These are phyloP conservation scores for Clarias macrocephalus DNA, from an alignment of 2,113 vertebrate genomes.

Conservation along the genomic window DNA sequence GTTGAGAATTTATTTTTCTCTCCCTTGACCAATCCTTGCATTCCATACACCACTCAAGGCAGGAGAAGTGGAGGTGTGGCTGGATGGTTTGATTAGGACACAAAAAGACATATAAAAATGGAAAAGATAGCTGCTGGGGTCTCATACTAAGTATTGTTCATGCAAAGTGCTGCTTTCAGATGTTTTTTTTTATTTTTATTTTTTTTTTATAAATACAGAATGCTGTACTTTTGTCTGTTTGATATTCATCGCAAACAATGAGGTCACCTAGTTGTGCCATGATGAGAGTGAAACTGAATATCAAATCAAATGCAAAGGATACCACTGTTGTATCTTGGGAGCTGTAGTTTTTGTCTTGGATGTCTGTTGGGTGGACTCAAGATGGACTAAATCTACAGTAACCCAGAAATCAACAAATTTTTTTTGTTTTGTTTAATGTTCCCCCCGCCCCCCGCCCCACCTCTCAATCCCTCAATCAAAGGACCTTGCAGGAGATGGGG, in stretches of 20 bases:
- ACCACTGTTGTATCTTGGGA: conserved; percentile 39
- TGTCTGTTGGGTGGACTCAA: conserved; percentile 40
- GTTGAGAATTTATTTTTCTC: conserved; percentile 46
- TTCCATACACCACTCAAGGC: conserved; percentile 60
- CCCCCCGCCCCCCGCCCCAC: too few relatives aligned
- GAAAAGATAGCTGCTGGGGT: conserved; percentile 66
- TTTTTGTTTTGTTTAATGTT: background rate
- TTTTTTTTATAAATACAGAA: conserved; percentile 55
- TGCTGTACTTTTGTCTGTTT: conserved; percentile 62
- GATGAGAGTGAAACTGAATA: conserved; percentile 54
- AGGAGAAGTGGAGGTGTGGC: conserved; percentile 35
- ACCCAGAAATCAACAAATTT: conserved; percentile 22
- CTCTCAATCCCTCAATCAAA: conserved; percentile 14
- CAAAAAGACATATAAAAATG: conserved; percentile 37
- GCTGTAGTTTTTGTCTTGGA: conserved; percentile 34
- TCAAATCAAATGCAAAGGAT: conserved; percentile 44
- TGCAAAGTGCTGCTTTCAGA: conserved; percentile 64
- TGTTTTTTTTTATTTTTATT: conserved; percentile 18
- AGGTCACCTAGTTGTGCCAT: conserved; percentile 53
- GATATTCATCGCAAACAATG: conserved; percentile 42
- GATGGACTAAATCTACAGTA: conserved; percentile 33
- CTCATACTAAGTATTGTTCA: conserved; percentile 53
- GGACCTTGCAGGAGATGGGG: conserved; percentile 21
- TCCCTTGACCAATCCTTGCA: conserved; percentile 67
- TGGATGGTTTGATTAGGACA: conserved; percentile 57